Evolutionary conservation across 2,888 invertebrate species (phyloP).

Genomic region (Azorinus chamasolen): DNA sequence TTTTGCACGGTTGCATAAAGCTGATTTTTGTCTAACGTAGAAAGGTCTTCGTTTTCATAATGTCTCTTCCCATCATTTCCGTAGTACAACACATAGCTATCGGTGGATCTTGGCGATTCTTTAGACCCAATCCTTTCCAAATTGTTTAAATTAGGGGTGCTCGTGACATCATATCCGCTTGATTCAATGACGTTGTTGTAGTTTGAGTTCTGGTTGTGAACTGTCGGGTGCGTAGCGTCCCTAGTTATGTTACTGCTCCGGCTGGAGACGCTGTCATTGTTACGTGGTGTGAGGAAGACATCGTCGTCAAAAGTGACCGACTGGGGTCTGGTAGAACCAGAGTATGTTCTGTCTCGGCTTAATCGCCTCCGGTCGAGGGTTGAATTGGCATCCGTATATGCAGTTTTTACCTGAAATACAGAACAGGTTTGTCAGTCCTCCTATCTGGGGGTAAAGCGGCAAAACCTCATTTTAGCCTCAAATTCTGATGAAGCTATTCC

Average conservation of each 20-base stretch:
- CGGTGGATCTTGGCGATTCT: conserved; percentile 26
- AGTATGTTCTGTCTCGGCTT: conserved; percentile 15
- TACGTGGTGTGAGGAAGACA: conserved; percentile 24
- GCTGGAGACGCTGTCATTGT: conserved; percentile 17
- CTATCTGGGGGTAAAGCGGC: no score
- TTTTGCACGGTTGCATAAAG: conserved; percentile 48
- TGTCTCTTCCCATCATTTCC: conserved; percentile 30
- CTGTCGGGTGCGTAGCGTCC: background rate
- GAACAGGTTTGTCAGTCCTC: no score
- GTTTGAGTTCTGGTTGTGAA: background rate
- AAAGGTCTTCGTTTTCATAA: conserved; percentile 15
- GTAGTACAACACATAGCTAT: conserved; percentile 52
- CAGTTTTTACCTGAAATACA: conserved; percentile 41
- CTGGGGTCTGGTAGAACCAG: conserved; percentile 17
- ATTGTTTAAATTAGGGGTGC: conserved; percentile 37
- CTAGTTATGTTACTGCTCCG: conserved; percentile 2
- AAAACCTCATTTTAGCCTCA: no score
- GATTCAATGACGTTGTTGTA: background rate
- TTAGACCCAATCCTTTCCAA: conserved; percentile 8
- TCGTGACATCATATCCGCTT: background rate
- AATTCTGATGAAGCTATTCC: no score
- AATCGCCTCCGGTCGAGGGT: conserved; percentile 33
- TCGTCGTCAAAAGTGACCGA: conserved; percentile 52
- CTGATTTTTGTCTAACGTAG: conserved; percentile 37
- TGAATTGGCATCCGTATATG: conserved; percentile 31